Conservation (phyloP, 2,888 invertebrate genomes). For the Dolichomitus sp. region DNA sequence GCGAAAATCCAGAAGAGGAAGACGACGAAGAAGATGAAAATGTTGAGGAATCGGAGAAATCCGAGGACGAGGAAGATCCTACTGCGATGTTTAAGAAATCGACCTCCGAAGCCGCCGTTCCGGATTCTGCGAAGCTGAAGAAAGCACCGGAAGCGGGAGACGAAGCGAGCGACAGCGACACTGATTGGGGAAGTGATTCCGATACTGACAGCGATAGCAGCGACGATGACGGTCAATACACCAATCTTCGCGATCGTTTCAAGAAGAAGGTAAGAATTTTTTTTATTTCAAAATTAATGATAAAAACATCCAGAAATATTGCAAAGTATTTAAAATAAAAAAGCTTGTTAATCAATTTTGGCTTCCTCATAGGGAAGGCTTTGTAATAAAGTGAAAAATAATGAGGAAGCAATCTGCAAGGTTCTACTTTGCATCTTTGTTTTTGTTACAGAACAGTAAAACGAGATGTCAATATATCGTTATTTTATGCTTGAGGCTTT, state of each 20-base stretch:
- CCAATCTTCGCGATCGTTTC: slow-evolving; percentile 93
- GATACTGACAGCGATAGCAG: slow-evolving; percentile 93
- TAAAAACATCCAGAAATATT: no score
- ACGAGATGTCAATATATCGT: no score
- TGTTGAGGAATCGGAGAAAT: slow-evolving; percentile 88
- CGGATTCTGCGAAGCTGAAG: slow-evolving; percentile 84
- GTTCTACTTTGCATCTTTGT: no score
- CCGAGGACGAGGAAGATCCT: slow-evolving; percentile 88
- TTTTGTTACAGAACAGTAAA: no score
- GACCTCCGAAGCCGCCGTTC: slow-evolving; percentile 81
- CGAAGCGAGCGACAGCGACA: slow-evolving; percentile 93
- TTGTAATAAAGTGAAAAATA: no score
- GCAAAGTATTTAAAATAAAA: no score
- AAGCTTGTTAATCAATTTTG: no score
- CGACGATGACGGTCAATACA: slow-evolving; percentile 93
- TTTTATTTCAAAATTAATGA: no score
- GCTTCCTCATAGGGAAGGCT: no score
- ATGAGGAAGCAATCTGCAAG: no score
- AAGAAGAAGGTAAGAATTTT: slow-evolving; percentile 88
- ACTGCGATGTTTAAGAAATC: slow-evolving; percentile 83
- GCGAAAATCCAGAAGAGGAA: slow-evolving; percentile 94
- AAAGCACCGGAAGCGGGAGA: slow-evolving; percentile 88
- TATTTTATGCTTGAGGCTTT: no score
- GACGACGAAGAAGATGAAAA: slow-evolving; percentile 94
- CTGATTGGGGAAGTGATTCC: slow-evolving; percentile 95